A percentile compares a stretch with the other conserved stretches of the same genome.
Evolutionary conservation across 2,888 invertebrate genomes (phyloP).

Genomic region (Gymnocheta viridis): DNA sequence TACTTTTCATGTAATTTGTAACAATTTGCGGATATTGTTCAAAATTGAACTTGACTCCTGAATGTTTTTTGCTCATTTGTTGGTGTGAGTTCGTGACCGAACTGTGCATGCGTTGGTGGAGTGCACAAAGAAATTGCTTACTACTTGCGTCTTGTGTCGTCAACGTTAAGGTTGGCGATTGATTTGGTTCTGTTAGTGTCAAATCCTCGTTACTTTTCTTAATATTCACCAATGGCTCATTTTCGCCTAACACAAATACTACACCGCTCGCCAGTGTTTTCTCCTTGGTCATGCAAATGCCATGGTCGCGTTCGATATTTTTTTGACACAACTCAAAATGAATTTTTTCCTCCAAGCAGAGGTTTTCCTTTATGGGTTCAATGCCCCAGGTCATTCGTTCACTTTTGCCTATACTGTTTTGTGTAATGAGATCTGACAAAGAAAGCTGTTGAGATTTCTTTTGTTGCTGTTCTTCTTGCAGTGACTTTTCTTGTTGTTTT

Average conservation of each 20-base stretch:
- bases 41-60: constrained; percentile 89
- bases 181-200: constrained; percentile 58
- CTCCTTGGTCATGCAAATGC: constrained; percentile 70
- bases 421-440: constrained; percentile 80
- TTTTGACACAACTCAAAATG: constrained; percentile 78
- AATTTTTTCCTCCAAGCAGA: constrained; percentile 79
- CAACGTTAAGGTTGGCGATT: constrained; percentile 39
- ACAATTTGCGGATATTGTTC: constrained; percentile 89
- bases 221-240: constrained; percentile 86
- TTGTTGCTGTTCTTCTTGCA: constrained; percentile 56
- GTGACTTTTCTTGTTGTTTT: constrained; percentile 10
- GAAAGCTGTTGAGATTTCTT: constrained; percentile 76
- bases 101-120: constrained; percentile 77
- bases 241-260: constrained; percentile 88
- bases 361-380: constrained; percentile 80
- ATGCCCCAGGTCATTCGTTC: constrained; percentile 81
- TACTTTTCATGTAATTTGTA: constrained; percentile 89
- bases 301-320: constrained; percentile 76
- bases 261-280: constrained; percentile 81
- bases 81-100: constrained; percentile 47
- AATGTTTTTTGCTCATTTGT: constrained; percentile 79
- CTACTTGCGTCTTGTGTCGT: constrained; percentile 14
- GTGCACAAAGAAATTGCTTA: constrained; percentile 74
- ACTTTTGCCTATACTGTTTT: constrained; percentile 80
- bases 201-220: constrained; percentile 83